Evolutionary conservation across 2,888 invertebrate species (phyloP).

Genomic region (Campoletis raptor): DNA sequence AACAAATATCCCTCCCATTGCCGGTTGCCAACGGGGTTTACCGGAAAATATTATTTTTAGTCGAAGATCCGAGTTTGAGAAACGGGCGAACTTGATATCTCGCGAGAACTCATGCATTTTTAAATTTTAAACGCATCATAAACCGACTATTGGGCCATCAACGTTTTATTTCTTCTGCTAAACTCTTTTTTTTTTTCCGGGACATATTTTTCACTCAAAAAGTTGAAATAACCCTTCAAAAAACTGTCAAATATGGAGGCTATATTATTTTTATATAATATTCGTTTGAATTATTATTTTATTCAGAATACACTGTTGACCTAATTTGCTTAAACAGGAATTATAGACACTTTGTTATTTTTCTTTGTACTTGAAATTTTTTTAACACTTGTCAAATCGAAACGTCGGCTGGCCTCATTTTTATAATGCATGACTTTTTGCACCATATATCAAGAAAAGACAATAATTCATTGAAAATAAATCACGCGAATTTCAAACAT

Average conservation of each 20-base stretch:
- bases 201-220: background rate
- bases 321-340: background rate
- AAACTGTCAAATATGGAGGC: background rate
- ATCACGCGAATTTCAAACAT: background rate
- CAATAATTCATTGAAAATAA: background rate
- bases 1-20: conserved; percentile 30
- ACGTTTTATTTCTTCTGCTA: background rate
- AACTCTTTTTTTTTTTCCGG: background rate
- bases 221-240: background rate
- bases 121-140: background rate
- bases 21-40: conserved; percentile 56
- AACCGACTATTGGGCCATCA: background rate
- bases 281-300: background rate
- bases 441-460: background rate
- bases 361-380: background rate
- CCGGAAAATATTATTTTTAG: conserved; percentile 66
- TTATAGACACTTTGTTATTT: background rate
- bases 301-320: background rate
- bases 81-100: conserved; percentile 9
- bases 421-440: background rate
- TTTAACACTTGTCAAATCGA: background rate
- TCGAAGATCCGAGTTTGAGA: conserved; percentile 13
- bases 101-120: conserved; percentile 26
- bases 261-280: background rate
- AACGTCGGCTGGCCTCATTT: background rate